Conservation (phyloP, 92 coral and sea anemone species). For the Muricea muricata region DNA sequence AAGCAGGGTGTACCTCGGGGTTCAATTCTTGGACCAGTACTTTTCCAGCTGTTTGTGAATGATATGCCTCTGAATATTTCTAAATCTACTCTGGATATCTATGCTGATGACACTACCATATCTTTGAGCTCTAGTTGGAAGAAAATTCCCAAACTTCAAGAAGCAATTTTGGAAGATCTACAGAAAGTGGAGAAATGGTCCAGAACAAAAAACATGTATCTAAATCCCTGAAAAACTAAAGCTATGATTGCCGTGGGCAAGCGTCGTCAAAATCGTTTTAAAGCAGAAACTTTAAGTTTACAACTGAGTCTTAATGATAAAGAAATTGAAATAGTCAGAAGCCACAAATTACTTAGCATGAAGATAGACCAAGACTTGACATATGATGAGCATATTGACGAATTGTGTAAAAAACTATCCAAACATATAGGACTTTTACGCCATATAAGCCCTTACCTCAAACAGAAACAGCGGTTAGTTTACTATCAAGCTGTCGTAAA, state of each 20-base stretch:
- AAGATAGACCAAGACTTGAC: too few species aligned
- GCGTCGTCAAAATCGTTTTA: neutral
- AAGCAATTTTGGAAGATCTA: too few species aligned
- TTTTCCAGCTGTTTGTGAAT: too few species aligned
- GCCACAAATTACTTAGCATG: too few species aligned
- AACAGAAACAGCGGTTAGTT: too few species aligned
- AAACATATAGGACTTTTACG: neutral
- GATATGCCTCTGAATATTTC: too few species aligned
- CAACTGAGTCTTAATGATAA: neutral
- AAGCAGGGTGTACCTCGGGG: too few species aligned
- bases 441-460: neutral
- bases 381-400: conserved; percentile 35
- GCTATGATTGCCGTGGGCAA: neutral
- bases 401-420: conserved; percentile 44
- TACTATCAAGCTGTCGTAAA: too few species aligned
- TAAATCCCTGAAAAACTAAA: conserved; percentile 12
- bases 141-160: neutral
- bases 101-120: conserved; percentile 32
- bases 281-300: neutral
- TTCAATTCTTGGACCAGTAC: neutral
- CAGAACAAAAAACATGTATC: too few species aligned
- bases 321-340: too few species aligned
- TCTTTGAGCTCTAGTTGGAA: conserved; percentile 23
- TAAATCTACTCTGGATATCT: too few species aligned
- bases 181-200: too few species aligned